Evolutionary conservation across 2,888 invertebrate species (phyloP).

Genomic region (Plagodis pulveraria): DNA sequence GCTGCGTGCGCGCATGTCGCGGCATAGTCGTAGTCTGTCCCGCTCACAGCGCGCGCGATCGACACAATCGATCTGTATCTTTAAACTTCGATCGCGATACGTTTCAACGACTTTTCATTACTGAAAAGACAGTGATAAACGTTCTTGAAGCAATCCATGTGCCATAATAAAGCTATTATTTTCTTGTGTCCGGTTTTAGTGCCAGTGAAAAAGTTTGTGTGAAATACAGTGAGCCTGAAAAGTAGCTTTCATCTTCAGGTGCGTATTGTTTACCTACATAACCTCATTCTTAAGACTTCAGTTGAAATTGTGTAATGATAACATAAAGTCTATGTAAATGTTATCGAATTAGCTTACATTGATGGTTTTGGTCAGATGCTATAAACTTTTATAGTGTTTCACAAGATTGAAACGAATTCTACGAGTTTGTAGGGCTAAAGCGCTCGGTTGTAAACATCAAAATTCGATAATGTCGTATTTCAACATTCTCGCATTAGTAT

Average conservation of each 20-base stretch:
- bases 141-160: conserved; percentile 24
- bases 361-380: conserved; percentile 31
- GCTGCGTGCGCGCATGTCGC: conserved; percentile 40
- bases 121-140: conserved; percentile 71
- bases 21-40: conserved; percentile 66
- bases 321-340: conserved; percentile 23
- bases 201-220: conserved; percentile 21
- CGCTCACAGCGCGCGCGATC: conserved; percentile 67
- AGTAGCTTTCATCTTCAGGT: conserved; percentile 23
- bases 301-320: conserved; percentile 5
- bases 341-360: conserved; percentile 11
- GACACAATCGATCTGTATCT: conserved; percentile 52
- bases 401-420: conserved; percentile 22
- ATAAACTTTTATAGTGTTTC: conserved; percentile 35
- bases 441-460: conserved; percentile 18
- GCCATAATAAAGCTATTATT: conserved; percentile 15
- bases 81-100: conserved; percentile 51
- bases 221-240: conserved; percentile 17
- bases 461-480: conserved; percentile 8
- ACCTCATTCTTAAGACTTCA: conserved; percentile 10
- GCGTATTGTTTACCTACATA: conserved; percentile 25
- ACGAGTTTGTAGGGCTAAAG: conserved; percentile 28
- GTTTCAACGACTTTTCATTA: conserved; percentile 73
- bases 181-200: conserved; percentile 23
- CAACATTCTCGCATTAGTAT: conserved; percentile 7